Evolutionary conservation across 2,888 invertebrate species (phyloP), one percentile per base, ranked within the genome.

Genomic region (Epiblema foenella): DNA sequence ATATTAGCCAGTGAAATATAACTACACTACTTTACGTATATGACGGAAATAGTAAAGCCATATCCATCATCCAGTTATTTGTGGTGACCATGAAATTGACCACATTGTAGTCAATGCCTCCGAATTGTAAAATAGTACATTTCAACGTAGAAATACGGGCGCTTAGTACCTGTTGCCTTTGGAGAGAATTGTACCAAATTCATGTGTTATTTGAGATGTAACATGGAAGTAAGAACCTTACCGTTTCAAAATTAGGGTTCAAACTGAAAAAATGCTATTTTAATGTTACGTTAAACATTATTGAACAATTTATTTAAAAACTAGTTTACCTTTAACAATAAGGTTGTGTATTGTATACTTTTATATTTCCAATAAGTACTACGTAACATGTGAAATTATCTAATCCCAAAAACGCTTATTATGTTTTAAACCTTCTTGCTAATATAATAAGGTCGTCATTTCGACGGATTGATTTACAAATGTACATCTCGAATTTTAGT

Each of bases 51-150:
- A 15, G 17, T 54, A 54, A 18, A 63, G 11, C 59, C 65, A 46
- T 65, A 70, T 70, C 54, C 63, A 70, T 70, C 70, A 66, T 42
- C 29, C 39, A 59, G 54, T 66, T 66, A 49, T 56, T 60, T 68
- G n/a, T 54, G 39, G 54, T 37, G 70, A 37, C 70, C 70, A 60
- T 70, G 70, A 70, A 70, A 66, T 66, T 33, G 46, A 56, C 65
- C 59, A 18, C 29, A 33, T 65, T 66, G 54, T 37, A 15, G 59
- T 9, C 24, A 18, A 2, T 18, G 17, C 11, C 4, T 29, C 17
- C 7, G n/a, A 46, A n/a, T 46, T 1, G 42, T 18, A 18, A 51
- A 62, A 17, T 17, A 7, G 33, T 8, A 0, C 33, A 62, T 18
- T 49, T 33, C 17, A 18, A 29, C 3, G 3, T 29, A 17, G 17